A percentile compares a stretch with the other conserved stretches of the same genome.
phyloP scores from a whole-genome alignment of 2,888 invertebrate species.

The Oscheius sp. region DNA sequence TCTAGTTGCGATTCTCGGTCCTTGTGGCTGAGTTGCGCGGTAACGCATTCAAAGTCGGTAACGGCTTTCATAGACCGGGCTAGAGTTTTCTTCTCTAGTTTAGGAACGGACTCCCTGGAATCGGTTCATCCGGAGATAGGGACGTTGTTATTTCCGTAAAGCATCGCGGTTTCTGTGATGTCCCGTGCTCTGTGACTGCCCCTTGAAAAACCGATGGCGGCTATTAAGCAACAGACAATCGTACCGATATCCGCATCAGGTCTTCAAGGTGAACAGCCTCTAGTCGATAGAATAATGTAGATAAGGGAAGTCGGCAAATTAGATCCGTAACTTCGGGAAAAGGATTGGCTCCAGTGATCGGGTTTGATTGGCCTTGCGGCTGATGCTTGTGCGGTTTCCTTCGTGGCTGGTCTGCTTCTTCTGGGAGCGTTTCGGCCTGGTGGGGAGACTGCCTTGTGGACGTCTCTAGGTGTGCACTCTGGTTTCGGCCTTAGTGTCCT shows the following conservation, averaged over 20 bases:
- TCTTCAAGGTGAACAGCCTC: constrained; percentile 78
- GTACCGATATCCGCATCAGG: constrained; percentile 82
- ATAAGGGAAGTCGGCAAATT: constrained; percentile 68
- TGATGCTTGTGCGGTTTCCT: constrained; percentile 71
- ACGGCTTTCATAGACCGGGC: constrained; percentile 71
- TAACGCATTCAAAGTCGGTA: constrained; percentile 71
- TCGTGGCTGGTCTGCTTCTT: constrained; percentile 70
- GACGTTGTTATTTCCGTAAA: constrained; percentile 72
- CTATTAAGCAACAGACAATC: constrained; percentile 73
- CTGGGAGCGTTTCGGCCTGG: constrained; percentile 50
- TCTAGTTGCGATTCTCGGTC: constrained; percentile 63
- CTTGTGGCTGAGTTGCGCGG: constrained; percentile 58
- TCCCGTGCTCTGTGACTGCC: constrained; percentile 68
- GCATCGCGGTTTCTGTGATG: constrained; percentile 71
- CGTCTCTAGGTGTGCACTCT: constrained; percentile 54
- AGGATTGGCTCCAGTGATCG: constrained; percentile 81
- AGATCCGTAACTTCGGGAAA: constrained; percentile 77
- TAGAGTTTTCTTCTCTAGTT: constrained; percentile 47
- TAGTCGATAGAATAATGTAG: constrained; percentile 68
- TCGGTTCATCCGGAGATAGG: constrained; percentile 72
- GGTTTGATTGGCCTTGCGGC: constrained; percentile 76
- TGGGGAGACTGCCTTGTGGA: constrained; percentile 67
- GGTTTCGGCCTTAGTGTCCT: constrained; percentile 67
- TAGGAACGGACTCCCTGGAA: constrained; percentile 72
- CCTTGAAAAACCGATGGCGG: constrained; percentile 73